These are phyloP conservation scores for Drosophila sp. DNA, from an alignment of 1,140 invertebrate species.

Conservation along the genomic window DNA sequence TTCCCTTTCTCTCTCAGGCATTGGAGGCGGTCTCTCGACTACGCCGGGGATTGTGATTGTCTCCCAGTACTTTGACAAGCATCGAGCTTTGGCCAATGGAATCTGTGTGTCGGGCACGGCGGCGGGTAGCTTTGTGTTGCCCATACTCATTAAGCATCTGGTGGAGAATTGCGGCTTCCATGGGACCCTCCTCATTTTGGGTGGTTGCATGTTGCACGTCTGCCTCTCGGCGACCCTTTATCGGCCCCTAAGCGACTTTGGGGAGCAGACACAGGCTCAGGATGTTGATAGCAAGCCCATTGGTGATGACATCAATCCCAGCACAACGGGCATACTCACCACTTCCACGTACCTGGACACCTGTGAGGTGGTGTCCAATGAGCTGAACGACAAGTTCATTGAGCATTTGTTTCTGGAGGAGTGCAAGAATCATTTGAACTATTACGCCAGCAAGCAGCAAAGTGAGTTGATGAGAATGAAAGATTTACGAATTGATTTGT, in stretches of 20 bases:
- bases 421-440: slow-evolving; percentile 81
- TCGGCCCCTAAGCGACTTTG: slow-evolving; percentile 85
- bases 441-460: slow-evolving; percentile 71
- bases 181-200: slow-evolving; percentile 90
- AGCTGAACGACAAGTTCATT: slow-evolving; percentile 78
- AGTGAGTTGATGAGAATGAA: slow-evolving; percentile 48
- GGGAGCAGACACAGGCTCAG: slow-evolving; percentile 46
- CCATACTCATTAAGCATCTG: slow-evolving; percentile 89
- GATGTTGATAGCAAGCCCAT: slow-evolving; percentile 59
- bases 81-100: slow-evolving; percentile 91
- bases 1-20: slow-evolving; percentile 85
- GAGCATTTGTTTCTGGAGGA: slow-evolving; percentile 83
- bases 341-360: slow-evolving; percentile 80
- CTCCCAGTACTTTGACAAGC: slow-evolving; percentile 92
- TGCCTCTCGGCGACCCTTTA: slow-evolving; percentile 90
- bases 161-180: slow-evolving; percentile 89
- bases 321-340: slow-evolving; percentile 76
- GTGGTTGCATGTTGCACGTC: slow-evolving; percentile 91
- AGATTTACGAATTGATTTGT: no score
- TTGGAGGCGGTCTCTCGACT: slow-evolving; percentile 91
- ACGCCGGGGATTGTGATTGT: slow-evolving; percentile 92
- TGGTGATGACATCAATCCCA: slow-evolving; percentile 72
- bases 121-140: slow-evolving; percentile 91
- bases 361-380: slow-evolving; percentile 62
- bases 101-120: slow-evolving; percentile 92